Conservation (phyloP, 2,113 vertebrate species). For the Tragelaphus strepsiceros region DNA sequence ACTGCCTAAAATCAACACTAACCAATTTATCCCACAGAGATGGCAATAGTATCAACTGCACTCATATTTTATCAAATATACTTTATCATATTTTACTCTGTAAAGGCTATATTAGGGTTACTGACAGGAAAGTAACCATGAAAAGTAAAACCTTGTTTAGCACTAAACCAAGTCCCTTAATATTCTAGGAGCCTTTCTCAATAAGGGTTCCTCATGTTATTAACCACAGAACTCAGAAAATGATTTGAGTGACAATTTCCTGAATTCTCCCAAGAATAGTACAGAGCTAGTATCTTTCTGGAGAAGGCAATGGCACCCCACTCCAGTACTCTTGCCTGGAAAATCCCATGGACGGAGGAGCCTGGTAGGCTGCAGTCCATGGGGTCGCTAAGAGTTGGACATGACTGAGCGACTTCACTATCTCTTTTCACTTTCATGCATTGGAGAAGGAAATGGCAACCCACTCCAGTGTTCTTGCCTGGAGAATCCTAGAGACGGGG, state of each 20-base stretch:
- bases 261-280: background rate
- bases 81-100: background rate
- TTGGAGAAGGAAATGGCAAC: no score
- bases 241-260: background rate
- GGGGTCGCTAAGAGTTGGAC: no score
- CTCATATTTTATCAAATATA: slow-evolving; percentile 14
- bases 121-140: background rate
- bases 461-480: no score
- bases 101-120: background rate
- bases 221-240: slow-evolving; percentile 47
- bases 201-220: slow-evolving; percentile 23
- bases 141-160: slow-evolving; percentile 33
- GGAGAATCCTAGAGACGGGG: no score
- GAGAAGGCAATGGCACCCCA: no score
- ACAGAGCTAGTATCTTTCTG: background rate
- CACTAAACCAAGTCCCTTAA: slow-evolving; percentile 14
- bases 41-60: background rate
- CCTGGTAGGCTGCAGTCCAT: no score
- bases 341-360: no score
- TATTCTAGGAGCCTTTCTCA: slow-evolving; percentile 18
- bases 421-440: no score
- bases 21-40: slow-evolving; percentile 42
- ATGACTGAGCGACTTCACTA: no score
- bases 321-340: no score
- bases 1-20: slow-evolving; percentile 54